A percentile compares a stretch with the other conserved stretches of the same genome.
Evolutionary conservation across 2,888 invertebrate genomes (phyloP).

Genomic region (Linyphia triangularis): DNA sequence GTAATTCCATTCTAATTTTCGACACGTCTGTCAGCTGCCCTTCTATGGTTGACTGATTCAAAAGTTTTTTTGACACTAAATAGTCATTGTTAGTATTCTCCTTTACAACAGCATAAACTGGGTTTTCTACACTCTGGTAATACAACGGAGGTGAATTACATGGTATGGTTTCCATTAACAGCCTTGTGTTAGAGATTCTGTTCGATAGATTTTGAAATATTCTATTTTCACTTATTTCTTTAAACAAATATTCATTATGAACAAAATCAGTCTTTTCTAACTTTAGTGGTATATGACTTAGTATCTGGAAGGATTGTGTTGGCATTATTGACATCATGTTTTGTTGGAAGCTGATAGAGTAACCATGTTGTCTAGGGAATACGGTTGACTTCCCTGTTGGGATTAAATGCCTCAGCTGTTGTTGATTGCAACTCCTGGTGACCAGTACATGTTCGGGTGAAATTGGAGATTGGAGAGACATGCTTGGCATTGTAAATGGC

Average conservation of each 20-base stretch:
- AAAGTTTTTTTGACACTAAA: background rate
- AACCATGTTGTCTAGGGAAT: background rate
- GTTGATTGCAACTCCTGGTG: constrained; percentile 1
- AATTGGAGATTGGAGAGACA: background rate
- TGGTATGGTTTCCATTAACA: background rate
- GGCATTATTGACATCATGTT: background rate
- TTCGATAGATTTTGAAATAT: background rate
- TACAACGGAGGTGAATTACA: background rate
- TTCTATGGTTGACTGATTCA: background rate
- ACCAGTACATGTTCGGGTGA: background rate
- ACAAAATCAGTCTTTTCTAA: background rate
- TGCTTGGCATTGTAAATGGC: background rate
- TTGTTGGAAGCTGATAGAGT: background rate
- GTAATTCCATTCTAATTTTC: background rate
- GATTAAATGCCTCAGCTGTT: background rate
- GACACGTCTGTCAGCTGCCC: background rate
- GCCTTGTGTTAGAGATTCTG: background rate
- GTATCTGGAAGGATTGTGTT: background rate
- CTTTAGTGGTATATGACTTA: background rate
- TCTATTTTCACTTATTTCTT: background rate
- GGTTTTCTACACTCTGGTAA: background rate
- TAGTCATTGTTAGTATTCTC: background rate
- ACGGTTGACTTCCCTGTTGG: background rate
- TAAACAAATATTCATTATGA: background rate
- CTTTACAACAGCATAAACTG: background rate